Percentiles rank a stretch among this genome's conserved stretches.
Evolutionary conservation across 2,888 invertebrate species (phyloP).

Genomic region (Lepidochitona cinerea): DNA sequence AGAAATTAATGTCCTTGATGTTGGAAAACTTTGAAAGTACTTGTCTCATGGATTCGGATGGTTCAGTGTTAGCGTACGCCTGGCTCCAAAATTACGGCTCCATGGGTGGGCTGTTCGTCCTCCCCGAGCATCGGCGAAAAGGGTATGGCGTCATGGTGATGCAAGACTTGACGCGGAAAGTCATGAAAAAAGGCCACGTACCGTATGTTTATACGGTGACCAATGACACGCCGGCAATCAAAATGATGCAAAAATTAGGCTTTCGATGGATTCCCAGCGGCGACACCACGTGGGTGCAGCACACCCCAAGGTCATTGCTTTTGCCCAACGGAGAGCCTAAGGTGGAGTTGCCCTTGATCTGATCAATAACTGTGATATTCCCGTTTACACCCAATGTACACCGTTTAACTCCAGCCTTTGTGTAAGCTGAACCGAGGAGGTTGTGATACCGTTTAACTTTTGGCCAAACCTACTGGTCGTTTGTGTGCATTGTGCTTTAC

Average conservation of each 20-base stretch:
- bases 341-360: not conserved
- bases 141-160: conserved; percentile 54
- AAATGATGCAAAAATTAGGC: conserved; percentile 46
- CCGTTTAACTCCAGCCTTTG: no score
- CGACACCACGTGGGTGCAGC: conserved; percentile 57
- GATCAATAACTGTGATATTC: no score
- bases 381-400: no score
- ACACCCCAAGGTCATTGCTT: conserved; percentile 24
- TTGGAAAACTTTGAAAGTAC: conserved; percentile 56
- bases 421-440: no score
- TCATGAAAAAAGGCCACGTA: conserved; percentile 46
- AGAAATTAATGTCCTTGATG: conserved; percentile 36
- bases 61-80: conserved; percentile 55
- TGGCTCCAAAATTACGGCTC: conserved; percentile 62
- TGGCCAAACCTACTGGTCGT: no score
- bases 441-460: no score
- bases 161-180: conserved; percentile 48
- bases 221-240: conserved; percentile 49
- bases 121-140: conserved; percentile 47
- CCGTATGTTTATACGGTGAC: conserved; percentile 57
- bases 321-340: not conserved
- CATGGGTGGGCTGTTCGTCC: conserved; percentile 58
- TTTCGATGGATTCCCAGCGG: conserved; percentile 62
- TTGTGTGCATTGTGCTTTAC: no score
- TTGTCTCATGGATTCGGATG: conserved; percentile 45